phyloP scores from a whole-genome alignment of 2,888 invertebrate species.

The Sympetrum striolatum region DNA sequence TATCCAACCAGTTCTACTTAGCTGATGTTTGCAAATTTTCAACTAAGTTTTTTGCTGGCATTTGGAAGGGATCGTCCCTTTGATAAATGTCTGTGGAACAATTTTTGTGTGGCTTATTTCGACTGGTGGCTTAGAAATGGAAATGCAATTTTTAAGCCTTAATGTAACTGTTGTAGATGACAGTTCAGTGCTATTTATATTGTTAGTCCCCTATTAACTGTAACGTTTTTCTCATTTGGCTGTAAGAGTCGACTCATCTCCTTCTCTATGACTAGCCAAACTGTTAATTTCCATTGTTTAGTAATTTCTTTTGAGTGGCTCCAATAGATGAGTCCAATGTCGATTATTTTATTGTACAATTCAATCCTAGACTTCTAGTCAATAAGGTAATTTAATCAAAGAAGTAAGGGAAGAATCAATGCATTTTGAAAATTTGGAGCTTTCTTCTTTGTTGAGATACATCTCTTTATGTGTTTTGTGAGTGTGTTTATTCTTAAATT shows the following conservation, averaged over 20 bases:
- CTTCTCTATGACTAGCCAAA: not conserved
- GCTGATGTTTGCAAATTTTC: not conserved
- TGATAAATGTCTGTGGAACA: no score
- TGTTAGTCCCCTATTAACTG: constrained; percentile 10
- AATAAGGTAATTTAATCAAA: constrained; percentile 1
- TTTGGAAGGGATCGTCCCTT: no score
- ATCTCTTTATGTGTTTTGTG: constrained; percentile 11
- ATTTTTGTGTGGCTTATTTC: not conserved
- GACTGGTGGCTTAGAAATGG: constrained; percentile 4
- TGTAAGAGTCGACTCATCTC: not conserved
- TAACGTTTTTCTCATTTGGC: not conserved
- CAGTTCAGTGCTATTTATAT: not conserved
- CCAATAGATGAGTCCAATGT: not conserved
- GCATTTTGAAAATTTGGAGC: not conserved
- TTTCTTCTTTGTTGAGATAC: not conserved
- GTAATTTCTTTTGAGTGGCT: not conserved
- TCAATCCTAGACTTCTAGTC: constrained; percentile 34
- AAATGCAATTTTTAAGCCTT: not conserved
- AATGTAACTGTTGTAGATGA: constrained; percentile 16
- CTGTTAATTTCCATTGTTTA: not conserved
- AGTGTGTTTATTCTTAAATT: constrained; percentile 19
- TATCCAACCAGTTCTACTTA: not conserved
- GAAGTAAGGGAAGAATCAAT: not conserved
- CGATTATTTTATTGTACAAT: constrained; percentile 13
- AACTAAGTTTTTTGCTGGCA: no score